A percentile compares a stretch with the other conserved stretches of the same genome.
phyloP scores from a whole-genome alignment of 1,140 invertebrate genomes.

The Drosophila virilis region DNA sequence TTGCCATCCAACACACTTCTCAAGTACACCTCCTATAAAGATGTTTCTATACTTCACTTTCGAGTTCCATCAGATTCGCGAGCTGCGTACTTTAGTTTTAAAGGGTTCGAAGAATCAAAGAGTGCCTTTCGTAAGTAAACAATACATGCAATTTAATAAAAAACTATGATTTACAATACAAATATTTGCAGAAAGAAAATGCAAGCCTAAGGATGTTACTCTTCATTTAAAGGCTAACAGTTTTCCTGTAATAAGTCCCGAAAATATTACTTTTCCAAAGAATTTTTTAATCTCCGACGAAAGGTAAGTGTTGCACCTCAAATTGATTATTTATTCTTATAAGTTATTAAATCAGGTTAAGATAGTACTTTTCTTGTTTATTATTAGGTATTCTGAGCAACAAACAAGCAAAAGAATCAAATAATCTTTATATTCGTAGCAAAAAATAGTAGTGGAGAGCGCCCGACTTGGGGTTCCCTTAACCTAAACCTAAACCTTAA shows the following conservation, averaged over 20 bases:
- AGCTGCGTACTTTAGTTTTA: constrained; percentile 76
- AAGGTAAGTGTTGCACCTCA: constrained; percentile 59
- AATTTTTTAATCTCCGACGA: constrained; percentile 86
- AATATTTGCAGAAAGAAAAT: constrained; percentile 84
- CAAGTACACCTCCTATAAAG: constrained; percentile 81
- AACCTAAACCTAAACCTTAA: no score
- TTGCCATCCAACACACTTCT: constrained; percentile 80
- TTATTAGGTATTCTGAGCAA: no score
- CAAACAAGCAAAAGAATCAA: no score
- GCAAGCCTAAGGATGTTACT: constrained; percentile 86
- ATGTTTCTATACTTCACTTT: constrained; percentile 83
- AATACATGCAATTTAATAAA: not conserved
- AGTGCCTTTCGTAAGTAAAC: constrained; percentile 80
- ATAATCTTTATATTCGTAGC: no score
- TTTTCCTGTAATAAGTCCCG: constrained; percentile 90
- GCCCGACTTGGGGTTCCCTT: no score
- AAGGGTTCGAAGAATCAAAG: constrained; percentile 80
- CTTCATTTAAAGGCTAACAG: constrained; percentile 90
- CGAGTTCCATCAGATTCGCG: constrained; percentile 67
- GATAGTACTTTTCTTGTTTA: no score
- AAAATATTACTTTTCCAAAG: constrained; percentile 89
- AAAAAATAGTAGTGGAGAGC: no score
- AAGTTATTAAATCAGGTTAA: no score
- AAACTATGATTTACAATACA: not conserved
- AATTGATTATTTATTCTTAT: not conserved